Evolutionary conservation across 2,888 invertebrate species (phyloP).

Genomic region (Sphaeridia pumilis): DNA sequence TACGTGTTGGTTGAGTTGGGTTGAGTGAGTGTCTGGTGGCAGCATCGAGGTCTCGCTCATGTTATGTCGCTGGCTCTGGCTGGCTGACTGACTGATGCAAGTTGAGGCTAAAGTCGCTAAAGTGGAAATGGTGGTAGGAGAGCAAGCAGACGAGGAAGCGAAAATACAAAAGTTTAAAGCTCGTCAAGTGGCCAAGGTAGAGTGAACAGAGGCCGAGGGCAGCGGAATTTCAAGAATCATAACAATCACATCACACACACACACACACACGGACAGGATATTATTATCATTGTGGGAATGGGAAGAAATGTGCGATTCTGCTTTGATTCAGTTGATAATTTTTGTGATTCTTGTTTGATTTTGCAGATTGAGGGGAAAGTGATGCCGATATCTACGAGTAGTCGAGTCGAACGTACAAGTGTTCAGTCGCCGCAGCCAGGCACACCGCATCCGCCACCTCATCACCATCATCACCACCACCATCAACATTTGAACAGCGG

Average conservation of each 20-base stretch:
- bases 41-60: neutral
- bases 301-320: too few species aligned
- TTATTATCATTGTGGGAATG: too few species aligned
- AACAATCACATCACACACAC: too few species aligned
- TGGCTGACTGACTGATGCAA: neutral
- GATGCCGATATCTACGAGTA: conserved; percentile 18
- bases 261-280: too few species aligned
- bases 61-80: neutral
- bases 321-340: too few species aligned
- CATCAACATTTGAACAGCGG: conserved; percentile 13
- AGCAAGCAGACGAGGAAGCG: neutral
- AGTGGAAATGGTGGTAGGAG: neutral
- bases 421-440: conserved; percentile 14
- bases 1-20: neutral
- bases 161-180: neutral
- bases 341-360: neutral
- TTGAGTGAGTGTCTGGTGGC: neutral
- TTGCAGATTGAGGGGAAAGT: conserved; percentile 10
- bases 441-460: conserved; percentile 8
- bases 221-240: too few species aligned
- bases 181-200: too few species aligned
- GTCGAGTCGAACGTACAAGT: conserved; percentile 10
- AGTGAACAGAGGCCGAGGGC: too few species aligned
- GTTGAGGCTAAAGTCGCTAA: neutral
- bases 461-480: conserved; percentile 10